Conservation (phyloP, 2,888 invertebrate species). For the Troides aeacus region DNA sequence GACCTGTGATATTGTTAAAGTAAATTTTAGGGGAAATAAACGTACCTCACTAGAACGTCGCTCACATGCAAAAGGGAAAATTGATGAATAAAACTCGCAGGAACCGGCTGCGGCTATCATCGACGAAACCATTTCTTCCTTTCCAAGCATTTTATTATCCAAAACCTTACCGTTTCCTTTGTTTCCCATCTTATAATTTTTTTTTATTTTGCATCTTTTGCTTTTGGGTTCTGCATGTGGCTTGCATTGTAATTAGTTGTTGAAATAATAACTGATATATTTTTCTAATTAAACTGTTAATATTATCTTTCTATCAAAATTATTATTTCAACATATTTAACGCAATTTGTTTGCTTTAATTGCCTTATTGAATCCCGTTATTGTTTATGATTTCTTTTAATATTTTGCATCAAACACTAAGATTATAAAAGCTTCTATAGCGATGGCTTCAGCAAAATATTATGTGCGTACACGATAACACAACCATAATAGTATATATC, state of each 20-base stretch:
- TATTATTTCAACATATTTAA: constrained; percentile 43
- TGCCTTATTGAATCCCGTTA: constrained; percentile 35
- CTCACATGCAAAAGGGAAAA: constrained; percentile 31
- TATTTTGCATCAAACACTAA: constrained; percentile 37
- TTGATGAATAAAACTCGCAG: constrained; percentile 53
- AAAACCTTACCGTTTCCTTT: constrained; percentile 49
- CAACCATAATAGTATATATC: not conserved
- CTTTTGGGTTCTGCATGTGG: constrained; percentile 49
- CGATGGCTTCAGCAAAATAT: constrained; percentile 46
- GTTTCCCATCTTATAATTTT: constrained; percentile 56
- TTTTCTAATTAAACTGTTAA: not conserved
- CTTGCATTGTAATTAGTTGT: constrained; percentile 55
- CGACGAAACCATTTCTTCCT: constrained; percentile 66
- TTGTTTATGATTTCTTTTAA: constrained; percentile 35
- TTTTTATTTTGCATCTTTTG: constrained; percentile 56
- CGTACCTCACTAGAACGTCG: constrained; percentile 23
- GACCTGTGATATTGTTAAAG: not conserved
- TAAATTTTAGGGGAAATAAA: not conserved
- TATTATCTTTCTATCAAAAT: constrained; percentile 26
- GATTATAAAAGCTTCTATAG: constrained; percentile 60
- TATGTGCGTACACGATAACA: not conserved
- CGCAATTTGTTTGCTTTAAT: constrained; percentile 34
- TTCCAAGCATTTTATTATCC: constrained; percentile 55
- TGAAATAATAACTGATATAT: constrained; percentile 45
- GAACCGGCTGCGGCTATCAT: constrained; percentile 78